A percentile compares a stretch with the other conserved stretches of the same genome.
Evolutionary conservation across 2,113 vertebrate species (phyloP).

Genomic region (Montifringilla adamsi): DNA sequence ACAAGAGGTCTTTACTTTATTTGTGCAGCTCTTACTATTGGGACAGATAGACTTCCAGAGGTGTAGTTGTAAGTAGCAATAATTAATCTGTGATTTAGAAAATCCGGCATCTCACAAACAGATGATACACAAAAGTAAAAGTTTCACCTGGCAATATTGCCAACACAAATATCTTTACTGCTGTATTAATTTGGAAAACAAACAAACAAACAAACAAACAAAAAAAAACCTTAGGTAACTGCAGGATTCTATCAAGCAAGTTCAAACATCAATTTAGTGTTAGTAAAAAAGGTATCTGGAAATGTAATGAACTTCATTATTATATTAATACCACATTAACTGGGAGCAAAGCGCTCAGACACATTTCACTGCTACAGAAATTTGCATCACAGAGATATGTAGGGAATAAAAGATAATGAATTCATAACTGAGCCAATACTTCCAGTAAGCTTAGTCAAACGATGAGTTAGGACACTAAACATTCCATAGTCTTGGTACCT

Average conservation of each 20-base stretch:
- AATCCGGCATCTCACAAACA: neutral
- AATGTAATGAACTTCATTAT: slow-evolving; percentile 15
- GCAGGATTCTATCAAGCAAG: neutral
- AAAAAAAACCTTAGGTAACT: neutral
- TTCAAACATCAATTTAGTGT: neutral
- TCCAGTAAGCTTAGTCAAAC: slow-evolving; percentile 41
- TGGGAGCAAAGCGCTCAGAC: neutral
- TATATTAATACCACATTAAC: slow-evolving; percentile 20
- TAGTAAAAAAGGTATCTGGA: neutral
- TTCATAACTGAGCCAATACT: slow-evolving; percentile 7
- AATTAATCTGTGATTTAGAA: neutral
- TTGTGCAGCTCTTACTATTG: neutral
- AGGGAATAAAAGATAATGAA: slow-evolving; percentile 34
- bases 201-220: neutral
- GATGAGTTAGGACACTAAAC: slow-evolving; percentile 18
- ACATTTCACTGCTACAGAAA: slow-evolving; percentile 28
- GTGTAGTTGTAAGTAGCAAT: neutral
- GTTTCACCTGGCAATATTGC: neutral
- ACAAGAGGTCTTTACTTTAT: neutral
- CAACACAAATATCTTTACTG: neutral
- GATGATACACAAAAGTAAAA: neutral
- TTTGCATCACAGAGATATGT: slow-evolving; percentile 11
- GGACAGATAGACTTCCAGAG: neutral
- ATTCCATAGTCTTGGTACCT: neutral
- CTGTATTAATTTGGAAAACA: neutral